A percentile compares a stretch with the other conserved stretches of the same genome.
Evolutionary conservation across 2,797 vertebrate species (phyloP).

Genomic region (Galago senegalensis): DNA sequence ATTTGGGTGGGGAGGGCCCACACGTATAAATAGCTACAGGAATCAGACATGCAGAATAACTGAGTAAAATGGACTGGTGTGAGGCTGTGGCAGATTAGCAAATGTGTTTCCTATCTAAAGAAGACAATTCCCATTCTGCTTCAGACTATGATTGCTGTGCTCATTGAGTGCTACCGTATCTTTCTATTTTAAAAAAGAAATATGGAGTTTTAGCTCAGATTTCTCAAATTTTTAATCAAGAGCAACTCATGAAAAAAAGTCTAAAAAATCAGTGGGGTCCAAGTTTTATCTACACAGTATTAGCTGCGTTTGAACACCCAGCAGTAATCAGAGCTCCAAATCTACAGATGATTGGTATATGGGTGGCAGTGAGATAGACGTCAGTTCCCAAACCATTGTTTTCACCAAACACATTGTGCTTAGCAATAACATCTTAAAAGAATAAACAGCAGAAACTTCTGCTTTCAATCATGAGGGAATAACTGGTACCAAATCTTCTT

Average conservation of each 20-base stretch:
- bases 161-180: background rate
- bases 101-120: background rate
- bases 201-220: background rate
- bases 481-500: slow-evolving; percentile 9
- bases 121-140: background rate
- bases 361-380: background rate
- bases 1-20: background rate
- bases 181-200: background rate
- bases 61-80: background rate
- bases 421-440: slow-evolving; percentile 14
- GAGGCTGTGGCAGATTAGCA: background rate
- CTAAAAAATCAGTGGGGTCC: background rate
- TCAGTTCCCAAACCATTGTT: slow-evolving; percentile 31
- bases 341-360: background rate
- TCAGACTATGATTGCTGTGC: background rate
- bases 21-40: background rate
- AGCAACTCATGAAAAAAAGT: background rate
- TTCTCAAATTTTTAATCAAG: slow-evolving; percentile 27
- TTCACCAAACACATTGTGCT: background rate
- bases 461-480: background rate
- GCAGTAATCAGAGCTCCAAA: background rate
- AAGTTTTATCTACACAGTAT: background rate
- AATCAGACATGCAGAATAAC: background rate
- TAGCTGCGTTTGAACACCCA: background rate
- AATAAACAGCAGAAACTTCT: slow-evolving; percentile 53